Percentiles rank a stretch among this genome's conserved stretches.
phyloP scores from a whole-genome alignment of 2,797 vertebrate genomes.

The Tragopan temminckii region DNA sequence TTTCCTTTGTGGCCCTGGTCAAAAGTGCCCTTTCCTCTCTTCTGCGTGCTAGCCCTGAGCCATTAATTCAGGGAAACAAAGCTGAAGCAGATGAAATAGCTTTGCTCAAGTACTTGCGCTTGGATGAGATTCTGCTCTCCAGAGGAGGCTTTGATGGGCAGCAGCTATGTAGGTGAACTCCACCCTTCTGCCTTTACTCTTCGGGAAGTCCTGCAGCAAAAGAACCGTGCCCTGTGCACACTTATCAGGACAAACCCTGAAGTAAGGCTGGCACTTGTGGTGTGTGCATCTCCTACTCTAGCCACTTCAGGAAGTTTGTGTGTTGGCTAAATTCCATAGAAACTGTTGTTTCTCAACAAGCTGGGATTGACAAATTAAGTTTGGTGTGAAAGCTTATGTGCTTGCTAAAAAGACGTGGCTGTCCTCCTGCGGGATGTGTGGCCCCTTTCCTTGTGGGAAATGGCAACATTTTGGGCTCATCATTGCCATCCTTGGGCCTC shows the following conservation, averaged over 20 bases:
- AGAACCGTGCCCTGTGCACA: background rate
- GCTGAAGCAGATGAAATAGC: background rate
- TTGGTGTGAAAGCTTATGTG: background rate
- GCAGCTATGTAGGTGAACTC: background rate
- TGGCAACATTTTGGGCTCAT: rapidly evolving
- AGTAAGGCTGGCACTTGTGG: background rate
- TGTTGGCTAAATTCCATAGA: background rate
- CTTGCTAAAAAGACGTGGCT: background rate
- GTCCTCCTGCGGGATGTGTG: background rate
- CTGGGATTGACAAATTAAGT: background rate
- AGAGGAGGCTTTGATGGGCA: background rate
- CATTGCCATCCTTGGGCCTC: rapidly evolving
- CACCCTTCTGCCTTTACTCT: background rate
- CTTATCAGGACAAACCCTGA: background rate
- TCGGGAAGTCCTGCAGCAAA: background rate
- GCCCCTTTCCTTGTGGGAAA: background rate
- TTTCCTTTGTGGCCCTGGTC: background rate
- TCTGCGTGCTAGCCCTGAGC: background rate
- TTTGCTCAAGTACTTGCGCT: background rate
- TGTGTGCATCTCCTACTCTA: rapidly evolving
- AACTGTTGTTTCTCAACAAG: background rate
- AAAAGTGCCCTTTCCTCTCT: background rate
- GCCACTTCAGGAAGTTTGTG: rapidly evolving
- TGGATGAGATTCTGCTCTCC: background rate
- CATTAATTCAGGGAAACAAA: background rate